Conservation (phyloP, 1,140 invertebrate species). For the Cydia amplana region DNA sequence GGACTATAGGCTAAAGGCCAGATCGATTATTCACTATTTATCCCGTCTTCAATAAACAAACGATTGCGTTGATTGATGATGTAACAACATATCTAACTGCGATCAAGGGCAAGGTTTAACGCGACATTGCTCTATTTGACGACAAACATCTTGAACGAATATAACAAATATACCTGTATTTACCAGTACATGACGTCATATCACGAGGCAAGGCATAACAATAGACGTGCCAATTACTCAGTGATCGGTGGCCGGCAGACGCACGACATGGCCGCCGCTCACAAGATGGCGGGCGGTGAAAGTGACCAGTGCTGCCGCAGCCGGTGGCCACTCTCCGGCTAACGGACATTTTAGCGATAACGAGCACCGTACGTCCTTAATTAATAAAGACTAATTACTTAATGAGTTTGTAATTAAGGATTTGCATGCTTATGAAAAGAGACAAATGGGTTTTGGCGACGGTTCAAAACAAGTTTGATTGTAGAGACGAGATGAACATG, state of each 20-base stretch:
- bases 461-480: neutral
- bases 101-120: conserved; percentile 7
- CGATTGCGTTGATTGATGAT: conserved; percentile 5
- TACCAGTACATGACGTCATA: conserved; percentile 43
- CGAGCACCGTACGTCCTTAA: conserved; percentile 41
- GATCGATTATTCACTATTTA: conserved; percentile 1
- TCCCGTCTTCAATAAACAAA: neutral
- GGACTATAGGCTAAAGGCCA: neutral
- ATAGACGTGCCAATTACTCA: conserved; percentile 67
- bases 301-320: conserved; percentile 61
- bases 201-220: conserved; percentile 48
- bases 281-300: conserved; percentile 74
- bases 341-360: conserved; percentile 13
- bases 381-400: conserved; percentile 10
- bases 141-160: neutral
- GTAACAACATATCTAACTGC: neutral
- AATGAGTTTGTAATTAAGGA: neutral
- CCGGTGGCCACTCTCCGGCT: conserved; percentile 36
- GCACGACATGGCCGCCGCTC: conserved; percentile 52
- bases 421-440: neutral
- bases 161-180: neutral
- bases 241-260: conserved; percentile 47
- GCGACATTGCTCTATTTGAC: neutral
- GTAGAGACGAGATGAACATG: no score
- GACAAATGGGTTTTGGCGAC: neutral